Percentiles rank a stretch among this genome's conserved stretches.
Conservation (phyloP, 2,888 invertebrate species). For the Empis stercorea region DNA sequence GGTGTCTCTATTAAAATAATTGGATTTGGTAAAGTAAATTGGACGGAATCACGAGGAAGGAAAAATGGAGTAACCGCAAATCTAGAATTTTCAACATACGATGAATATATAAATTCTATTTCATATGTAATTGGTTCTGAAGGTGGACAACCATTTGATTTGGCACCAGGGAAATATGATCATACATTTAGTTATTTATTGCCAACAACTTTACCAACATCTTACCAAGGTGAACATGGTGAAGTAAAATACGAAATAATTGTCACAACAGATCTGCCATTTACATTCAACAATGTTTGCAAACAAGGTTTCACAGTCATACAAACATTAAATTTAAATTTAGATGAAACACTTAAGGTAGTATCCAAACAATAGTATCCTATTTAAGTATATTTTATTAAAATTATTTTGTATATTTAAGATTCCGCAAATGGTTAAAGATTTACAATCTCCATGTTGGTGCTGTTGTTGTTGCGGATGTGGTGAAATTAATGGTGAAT, state of each 20-base stretch:
- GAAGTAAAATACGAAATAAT: constrained; percentile 64
- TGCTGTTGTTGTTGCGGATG: constrained; percentile 57
- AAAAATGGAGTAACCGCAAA: constrained; percentile 25
- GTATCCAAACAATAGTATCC: too few species aligned
- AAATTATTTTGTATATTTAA: neutral
- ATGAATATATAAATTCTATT: constrained; percentile 27
- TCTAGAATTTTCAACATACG: constrained; percentile 27
- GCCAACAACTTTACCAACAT: constrained; percentile 51
- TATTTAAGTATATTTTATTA: too few species aligned
- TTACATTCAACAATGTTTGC: constrained; percentile 70
- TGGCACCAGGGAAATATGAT: constrained; percentile 48
- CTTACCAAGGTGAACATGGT: constrained; percentile 61
- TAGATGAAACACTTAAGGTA: constrained; percentile 51
- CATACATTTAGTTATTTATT: constrained; percentile 61
- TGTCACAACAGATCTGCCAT: constrained; percentile 64
- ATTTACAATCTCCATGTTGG: constrained; percentile 59
- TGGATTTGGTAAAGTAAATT: constrained; percentile 31
- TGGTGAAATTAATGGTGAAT: constrained; percentile 52
- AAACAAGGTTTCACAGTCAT: constrained; percentile 67
- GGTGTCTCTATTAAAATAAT: constrained; percentile 31
- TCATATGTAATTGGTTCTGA: constrained; percentile 29
- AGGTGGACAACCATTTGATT: constrained; percentile 50
- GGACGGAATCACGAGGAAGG: constrained; percentile 28
- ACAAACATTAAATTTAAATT: constrained; percentile 65
- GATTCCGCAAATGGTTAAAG: neutral